Percentiles rank a stretch among this genome's conserved stretches.
These are phyloP conservation scores for Platalea minor DNA, from an alignment of 2,797 vertebrate genomes.

Conservation along the genomic window DNA sequence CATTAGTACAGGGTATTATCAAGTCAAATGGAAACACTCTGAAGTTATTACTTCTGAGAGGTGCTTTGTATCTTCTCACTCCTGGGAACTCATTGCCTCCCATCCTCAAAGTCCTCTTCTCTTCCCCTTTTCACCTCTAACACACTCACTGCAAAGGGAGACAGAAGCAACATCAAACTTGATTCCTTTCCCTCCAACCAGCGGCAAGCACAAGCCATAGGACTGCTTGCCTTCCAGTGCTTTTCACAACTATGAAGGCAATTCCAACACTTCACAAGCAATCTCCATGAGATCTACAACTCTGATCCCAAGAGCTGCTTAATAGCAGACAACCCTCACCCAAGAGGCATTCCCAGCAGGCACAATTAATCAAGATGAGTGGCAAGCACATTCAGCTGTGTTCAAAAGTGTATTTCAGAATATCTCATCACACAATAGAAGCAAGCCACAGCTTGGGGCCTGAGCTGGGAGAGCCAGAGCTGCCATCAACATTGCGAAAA, in stretches of 20 bases:
- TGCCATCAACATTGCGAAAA: neutral
- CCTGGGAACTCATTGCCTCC: neutral
- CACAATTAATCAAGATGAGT: neutral
- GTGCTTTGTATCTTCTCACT: neutral
- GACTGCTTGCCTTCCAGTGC: neutral
- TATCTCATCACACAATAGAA: neutral
- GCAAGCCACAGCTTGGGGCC: neutral
- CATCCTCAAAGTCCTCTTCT: neutral
- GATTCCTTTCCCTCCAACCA: neutral
- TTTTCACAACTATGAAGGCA: neutral
- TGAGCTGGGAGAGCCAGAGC: neutral
- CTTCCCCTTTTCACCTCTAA: neutral
- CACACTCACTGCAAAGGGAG: neutral
- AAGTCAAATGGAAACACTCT: neutral
- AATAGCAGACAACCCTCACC: neutral
- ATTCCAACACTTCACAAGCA: neutral
- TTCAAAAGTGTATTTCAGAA: neutral
- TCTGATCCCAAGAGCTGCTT: neutral
- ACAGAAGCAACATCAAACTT: neutral
- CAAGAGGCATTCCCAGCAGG: neutral
- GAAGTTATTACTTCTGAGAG: neutral
- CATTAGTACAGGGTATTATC: neutral
- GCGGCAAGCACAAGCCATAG: neutral
- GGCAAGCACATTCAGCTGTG: neutral
- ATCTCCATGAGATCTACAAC: neutral